Conservation (phyloP, 2,888 invertebrate genomes). For the Ophion obscuratus region DNA sequence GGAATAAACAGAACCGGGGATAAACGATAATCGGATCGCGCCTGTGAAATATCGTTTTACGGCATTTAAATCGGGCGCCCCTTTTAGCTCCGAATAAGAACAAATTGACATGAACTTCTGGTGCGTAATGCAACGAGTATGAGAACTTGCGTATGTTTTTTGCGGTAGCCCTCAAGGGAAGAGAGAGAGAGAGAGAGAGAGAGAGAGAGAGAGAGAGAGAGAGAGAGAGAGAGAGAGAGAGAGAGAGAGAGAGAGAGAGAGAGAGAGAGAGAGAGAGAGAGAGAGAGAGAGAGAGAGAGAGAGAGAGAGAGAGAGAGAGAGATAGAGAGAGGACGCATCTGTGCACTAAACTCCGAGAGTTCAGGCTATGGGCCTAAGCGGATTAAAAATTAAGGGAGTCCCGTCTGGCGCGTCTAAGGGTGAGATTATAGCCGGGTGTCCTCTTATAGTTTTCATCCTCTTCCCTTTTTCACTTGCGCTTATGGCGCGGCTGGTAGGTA, state of each 20-base stretch:
- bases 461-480: conserved; percentile 38
- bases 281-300: neutral
- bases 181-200: conserved; percentile 6
- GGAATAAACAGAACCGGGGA: neutral
- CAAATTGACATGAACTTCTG: conserved; percentile 5
- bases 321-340: conserved; percentile 36
- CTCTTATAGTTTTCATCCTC: conserved; percentile 53
- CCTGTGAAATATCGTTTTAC: conserved; percentile 64
- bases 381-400: conserved; percentile 76
- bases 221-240: conserved; percentile 11
- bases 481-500: neutral
- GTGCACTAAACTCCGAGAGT: conserved; percentile 65
- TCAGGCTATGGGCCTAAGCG: conserved; percentile 71
- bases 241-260: too few species aligned
- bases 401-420: conserved; percentile 68
- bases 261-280: conserved; percentile 10
- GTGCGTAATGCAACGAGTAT: conserved; percentile 6
- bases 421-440: conserved; percentile 67
- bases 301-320: conserved; percentile 4
- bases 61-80: conserved; percentile 64
- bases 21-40: conserved; percentile 55
- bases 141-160: conserved; percentile 33
- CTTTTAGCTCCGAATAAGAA: conserved; percentile 39
- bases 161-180: conserved; percentile 18
- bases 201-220: neutral